Percentiles rank a stretch among this genome's conserved stretches.
Evolutionary conservation across 2,113 vertebrate species (phyloP).

Genomic region (Panthera leo): DNA sequence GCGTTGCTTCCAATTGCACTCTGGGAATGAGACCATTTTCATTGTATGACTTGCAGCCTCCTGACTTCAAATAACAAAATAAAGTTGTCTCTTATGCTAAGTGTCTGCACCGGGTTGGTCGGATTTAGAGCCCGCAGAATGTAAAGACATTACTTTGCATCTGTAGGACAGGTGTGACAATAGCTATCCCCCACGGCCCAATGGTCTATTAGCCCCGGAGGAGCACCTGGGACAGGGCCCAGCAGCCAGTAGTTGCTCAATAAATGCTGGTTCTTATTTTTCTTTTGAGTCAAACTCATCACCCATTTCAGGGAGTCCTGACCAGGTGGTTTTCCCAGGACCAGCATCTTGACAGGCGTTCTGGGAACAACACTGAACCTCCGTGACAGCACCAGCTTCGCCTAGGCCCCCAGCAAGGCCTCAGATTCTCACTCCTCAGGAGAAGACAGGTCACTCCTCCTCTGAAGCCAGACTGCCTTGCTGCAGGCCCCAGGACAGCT

Average conservation of each 20-base stretch:
- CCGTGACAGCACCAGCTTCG: too few species aligned
- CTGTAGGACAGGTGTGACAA: neutral
- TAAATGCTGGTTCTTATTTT: neutral
- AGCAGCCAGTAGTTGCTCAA: neutral
- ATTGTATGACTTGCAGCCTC: neutral
- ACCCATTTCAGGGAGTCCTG: neutral
- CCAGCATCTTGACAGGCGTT: neutral
- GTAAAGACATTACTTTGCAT: neutral
- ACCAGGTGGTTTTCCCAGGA: neutral
- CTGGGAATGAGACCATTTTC: neutral
- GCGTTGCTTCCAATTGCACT: neutral
- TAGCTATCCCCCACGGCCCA: rapidly evolving
- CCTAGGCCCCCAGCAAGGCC: neutral
- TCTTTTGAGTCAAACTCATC: neutral
- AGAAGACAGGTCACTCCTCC: neutral
- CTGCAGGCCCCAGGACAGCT: neutral
- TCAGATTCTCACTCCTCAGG: neutral
- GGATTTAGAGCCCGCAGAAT: neutral
- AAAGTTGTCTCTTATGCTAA: neutral
- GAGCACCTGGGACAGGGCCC: neutral
- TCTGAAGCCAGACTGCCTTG: neutral
- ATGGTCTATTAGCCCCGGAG: rapidly evolving
- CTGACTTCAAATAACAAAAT: neutral
- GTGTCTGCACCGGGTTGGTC: neutral
- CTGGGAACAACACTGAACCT: neutral